phyloP scores from a whole-genome alignment of 2,888 invertebrate genomes.

The Notocelia uddmanniana region DNA sequence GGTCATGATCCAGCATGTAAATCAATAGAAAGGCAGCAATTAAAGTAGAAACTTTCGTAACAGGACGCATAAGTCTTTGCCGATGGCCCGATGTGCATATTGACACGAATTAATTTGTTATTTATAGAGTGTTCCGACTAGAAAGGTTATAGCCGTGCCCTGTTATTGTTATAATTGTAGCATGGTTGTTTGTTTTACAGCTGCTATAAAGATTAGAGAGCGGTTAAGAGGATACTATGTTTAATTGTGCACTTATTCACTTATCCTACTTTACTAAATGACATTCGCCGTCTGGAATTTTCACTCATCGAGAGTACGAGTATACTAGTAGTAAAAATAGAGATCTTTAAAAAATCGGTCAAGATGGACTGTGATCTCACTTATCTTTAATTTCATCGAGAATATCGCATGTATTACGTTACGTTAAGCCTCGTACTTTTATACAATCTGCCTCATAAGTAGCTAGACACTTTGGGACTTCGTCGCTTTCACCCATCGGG shows the following conservation, averaged over 20 bases:
- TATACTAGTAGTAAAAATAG: no score
- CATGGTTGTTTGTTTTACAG: constrained; percentile 42
- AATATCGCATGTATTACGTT: no score
- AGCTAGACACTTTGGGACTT: no score
- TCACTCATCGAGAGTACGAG: not conserved
- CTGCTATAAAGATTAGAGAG: constrained; percentile 39
- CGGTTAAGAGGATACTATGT: not conserved
- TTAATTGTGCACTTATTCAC: constrained; percentile 6
- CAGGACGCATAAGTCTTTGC: constrained; percentile 56
- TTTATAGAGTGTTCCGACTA: constrained; percentile 54
- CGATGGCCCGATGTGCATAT: constrained; percentile 52
- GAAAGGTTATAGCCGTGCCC: constrained; percentile 44
- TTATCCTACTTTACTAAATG: not conserved
- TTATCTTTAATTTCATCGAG: no score
- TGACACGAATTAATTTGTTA: constrained; percentile 62
- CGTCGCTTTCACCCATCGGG: no score
- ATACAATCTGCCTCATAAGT: no score
- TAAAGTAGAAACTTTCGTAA: constrained; percentile 61
- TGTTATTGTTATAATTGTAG: constrained; percentile 44
- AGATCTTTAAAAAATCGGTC: no score
- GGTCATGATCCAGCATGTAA: constrained; percentile 58
- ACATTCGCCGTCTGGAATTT: not conserved
- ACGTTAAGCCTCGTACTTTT: no score
- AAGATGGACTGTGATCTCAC: no score
- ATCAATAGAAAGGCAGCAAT: constrained; percentile 70